Evolutionary conservation across 1,140 invertebrate species (phyloP), one percentile per base, ranked within the genome.

Genomic region (Lethocerus indicus): DNA sequence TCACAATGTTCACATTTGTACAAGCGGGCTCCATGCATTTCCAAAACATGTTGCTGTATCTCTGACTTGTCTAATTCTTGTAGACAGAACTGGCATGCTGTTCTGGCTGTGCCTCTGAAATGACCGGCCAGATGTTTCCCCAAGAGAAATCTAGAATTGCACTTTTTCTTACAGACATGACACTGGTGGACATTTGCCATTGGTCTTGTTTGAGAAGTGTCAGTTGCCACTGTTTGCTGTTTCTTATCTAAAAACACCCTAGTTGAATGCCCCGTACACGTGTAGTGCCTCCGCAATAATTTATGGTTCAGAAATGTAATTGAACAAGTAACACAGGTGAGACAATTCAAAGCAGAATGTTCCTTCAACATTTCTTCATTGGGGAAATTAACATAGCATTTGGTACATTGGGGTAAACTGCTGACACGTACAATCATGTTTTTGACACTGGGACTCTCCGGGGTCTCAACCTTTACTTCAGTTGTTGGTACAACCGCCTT

Each of bases 1-100:
- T 53, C 52, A 32, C 52, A 53, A 24, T 53, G 48, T 16, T 48
- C 27, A 27, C 52, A 53, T 41, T 53, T 49, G 32, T 50, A 53
- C 7, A 53, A 36, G 23, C 50, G 47, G 16, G 52, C 52, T 7
- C 47, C 44, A 29, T 53, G 52, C 5, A 32, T 37, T 44, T 53
- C 47, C 21, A 53, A 26, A 27, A 50, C 36, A 35, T 53, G 52
- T n/a, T 49, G 47, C 12, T 50, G 29, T 13, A 53, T 53, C 18
- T 40, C 21, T 25, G 26, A 37, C 36, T 53, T 50, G 7, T 53
- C 52, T 20, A 53, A 53, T 35, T 53, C 52, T n/a, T 32, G 12
- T 16, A 50, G 41, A 28, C 52, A 53, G 28, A 41, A 53, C 9
- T 50, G 48, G 24, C 52, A 53, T 9, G 32, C 40, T 3, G 42